These are phyloP conservation scores for Actenoides hombroni DNA, from an alignment of 2,113 vertebrate genomes.

Conservation along the genomic window DNA sequence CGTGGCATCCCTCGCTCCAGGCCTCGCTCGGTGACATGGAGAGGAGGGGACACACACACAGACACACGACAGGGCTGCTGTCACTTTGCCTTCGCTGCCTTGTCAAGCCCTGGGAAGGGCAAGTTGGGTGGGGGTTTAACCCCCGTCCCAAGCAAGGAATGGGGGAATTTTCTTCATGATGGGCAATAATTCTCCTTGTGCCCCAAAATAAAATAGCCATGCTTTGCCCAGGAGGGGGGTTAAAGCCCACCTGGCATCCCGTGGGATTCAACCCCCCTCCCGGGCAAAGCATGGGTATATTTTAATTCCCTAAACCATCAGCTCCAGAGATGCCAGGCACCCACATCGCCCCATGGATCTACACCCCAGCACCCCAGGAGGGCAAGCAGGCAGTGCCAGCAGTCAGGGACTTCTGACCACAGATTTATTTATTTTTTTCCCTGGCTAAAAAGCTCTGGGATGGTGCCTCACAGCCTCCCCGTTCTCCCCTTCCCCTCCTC, in stretches of 20 bases:
- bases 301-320: not conserved
- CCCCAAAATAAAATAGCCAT: not conserved
- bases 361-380: not conserved
- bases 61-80: not conserved
- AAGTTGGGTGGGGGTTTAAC: not conserved
- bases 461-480: not conserved
- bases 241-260: not conserved
- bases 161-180: not conserved
- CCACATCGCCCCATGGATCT: fast-evolving
- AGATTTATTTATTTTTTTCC: not conserved
- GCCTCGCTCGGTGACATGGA: not conserved
- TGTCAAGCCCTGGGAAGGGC: not conserved
- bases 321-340: not conserved
- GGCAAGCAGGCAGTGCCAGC: not conserved
- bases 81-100: not conserved
- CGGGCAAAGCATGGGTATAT: fast-evolving
- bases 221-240: fast-evolving
- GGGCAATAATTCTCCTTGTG: no score
- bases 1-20: not conserved
- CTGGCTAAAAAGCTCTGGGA: not conserved
- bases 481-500: not conserved
- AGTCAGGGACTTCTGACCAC: fast-evolving
- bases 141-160: not conserved
- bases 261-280: not conserved
- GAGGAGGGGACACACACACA: not conserved